Evolutionary conservation across 2,888 invertebrate genomes (phyloP), one percentile per base, ranked within the genome.

Genomic region (Liodrosophila aerea): DNA sequence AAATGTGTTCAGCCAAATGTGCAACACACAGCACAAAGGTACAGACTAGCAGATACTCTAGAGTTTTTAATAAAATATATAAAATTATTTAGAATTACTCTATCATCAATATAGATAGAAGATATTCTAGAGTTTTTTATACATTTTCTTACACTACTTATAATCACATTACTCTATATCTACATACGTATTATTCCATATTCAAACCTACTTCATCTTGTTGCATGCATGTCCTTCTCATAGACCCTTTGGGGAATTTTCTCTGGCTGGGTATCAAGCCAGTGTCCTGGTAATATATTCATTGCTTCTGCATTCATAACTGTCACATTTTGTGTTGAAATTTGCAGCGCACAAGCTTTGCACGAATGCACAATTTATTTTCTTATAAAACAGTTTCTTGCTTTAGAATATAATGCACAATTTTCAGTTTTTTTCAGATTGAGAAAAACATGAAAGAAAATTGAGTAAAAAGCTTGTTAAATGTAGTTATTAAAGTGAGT

Each of bases 311-410:
- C 69, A 65, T 69, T 69, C 69, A 65, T 63, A 60, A 65, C 60
- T 56, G 62, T 65, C 73, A 62, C 67, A 72, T 58, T 66, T 71
- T 71, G 69, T 65, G 64, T 73, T 65, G 65, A 65, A 72, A 66
- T 51, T 68, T 63, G 40, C 40, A 56, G 52, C 64, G 46, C 43
- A 51, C 45, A 49, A 61, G 54, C 63, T 37, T n/a, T 69, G 72
- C 61, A 73, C 70, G 73, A 68, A 64, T 64, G 63, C 69, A 68
- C 70, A 72, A 72, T 66, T 70, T 70, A 65, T 62, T 70, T 72
- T 22, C 67, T 62, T 59, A 59, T 71, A 54, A 70, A 73, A 61
- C 58, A 62, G 58, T 45, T 54, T 50, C 22, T 43, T 39, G 8
- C 50, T 40, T 36, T 15, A 37, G 3, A 22, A 22, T 41, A 37